Evolutionary conservation across 2,888 invertebrate genomes (phyloP).

Genomic region (Zygothrica quintamaculata): DNA sequence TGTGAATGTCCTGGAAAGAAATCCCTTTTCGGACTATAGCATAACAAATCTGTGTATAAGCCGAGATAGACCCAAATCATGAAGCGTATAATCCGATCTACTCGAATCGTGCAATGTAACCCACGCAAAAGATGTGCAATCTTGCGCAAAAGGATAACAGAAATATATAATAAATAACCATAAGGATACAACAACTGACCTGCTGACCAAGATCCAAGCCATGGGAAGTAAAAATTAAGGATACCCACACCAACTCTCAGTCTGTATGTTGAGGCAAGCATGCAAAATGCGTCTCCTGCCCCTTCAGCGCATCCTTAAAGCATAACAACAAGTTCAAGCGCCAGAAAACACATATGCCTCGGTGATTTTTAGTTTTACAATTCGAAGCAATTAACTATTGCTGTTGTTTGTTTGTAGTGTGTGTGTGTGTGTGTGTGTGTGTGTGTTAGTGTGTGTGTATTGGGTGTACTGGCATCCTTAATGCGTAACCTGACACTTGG

Average conservation of each 20-base stretch:
- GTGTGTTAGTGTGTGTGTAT: conserved; percentile 28
- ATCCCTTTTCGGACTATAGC: conserved; percentile 36
- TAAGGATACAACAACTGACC: conserved; percentile 49
- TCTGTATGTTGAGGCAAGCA: conserved; percentile 58
- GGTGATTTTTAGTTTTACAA: conserved; percentile 57
- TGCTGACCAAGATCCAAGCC: conserved; percentile 53
- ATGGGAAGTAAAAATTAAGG: conserved; percentile 50
- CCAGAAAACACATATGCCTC: conserved; percentile 66
- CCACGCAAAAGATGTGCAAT: conserved; percentile 72
- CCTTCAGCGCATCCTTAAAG: conserved; percentile 28
- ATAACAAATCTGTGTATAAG: conserved; percentile 43
- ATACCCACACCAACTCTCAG: not conserved
- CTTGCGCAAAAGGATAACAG: conserved; percentile 78
- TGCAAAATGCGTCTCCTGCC: conserved; percentile 68
- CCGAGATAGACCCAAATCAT: conserved; percentile 54
- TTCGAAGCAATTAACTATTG: conserved; percentile 55
- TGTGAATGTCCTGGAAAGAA: conserved; percentile 17
- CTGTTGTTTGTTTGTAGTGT: conserved; percentile 6
- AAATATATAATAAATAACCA: conserved; percentile 50
- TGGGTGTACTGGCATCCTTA: conserved; percentile 51
- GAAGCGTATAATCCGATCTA: conserved; percentile 42
- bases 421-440: conserved; percentile 21
- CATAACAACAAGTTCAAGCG: conserved; percentile 61
- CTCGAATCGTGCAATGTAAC: conserved; percentile 20
- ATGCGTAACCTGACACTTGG: conserved; percentile 78